Evolutionary conservation across 2,888 invertebrate genomes (phyloP).

Genomic region (Carpatolechia fugitivella): DNA sequence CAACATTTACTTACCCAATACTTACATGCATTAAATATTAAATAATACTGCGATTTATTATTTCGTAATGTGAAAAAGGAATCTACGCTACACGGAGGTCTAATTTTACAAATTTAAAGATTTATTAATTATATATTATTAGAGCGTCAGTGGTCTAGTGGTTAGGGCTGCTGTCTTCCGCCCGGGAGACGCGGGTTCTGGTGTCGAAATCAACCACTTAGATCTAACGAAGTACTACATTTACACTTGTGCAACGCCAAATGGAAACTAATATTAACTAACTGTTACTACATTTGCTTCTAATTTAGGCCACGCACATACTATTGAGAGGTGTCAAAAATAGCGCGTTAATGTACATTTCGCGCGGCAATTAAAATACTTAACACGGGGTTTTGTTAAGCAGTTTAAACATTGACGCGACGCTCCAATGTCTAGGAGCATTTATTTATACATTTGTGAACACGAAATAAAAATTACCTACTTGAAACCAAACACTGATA

Average conservation of each 20-base stretch:
- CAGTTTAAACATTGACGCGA: slow-evolving; percentile 18
- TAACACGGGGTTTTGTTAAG: slow-evolving; percentile 38
- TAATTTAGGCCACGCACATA: not conserved
- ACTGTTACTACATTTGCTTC: not conserved
- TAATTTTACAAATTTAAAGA: no score
- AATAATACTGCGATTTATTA: no score
- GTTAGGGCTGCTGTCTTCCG: no score
- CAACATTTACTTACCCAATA: not conserved
- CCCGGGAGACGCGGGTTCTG: no score
- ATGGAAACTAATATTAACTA: not conserved
- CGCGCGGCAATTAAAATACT: slow-evolving; percentile 53
- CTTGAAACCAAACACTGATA: no score
- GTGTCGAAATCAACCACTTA: no score
- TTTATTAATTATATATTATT: no score
- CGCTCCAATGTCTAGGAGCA: not conserved
- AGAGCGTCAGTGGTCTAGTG: no score
- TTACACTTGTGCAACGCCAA: not conserved
- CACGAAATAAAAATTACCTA: no score
- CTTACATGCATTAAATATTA: not conserved
- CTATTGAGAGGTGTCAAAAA: slow-evolving; percentile 41
- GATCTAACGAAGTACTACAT: no score
- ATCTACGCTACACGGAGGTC: no score
- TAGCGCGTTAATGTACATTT: slow-evolving; percentile 57
- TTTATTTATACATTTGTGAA: not conserved
- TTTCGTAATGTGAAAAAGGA: no score